Percentiles rank a stretch among this genome's conserved stretches.
Evolutionary conservation across 2,888 invertebrate species (phyloP).

Genomic region (Dynastes maya): DNA sequence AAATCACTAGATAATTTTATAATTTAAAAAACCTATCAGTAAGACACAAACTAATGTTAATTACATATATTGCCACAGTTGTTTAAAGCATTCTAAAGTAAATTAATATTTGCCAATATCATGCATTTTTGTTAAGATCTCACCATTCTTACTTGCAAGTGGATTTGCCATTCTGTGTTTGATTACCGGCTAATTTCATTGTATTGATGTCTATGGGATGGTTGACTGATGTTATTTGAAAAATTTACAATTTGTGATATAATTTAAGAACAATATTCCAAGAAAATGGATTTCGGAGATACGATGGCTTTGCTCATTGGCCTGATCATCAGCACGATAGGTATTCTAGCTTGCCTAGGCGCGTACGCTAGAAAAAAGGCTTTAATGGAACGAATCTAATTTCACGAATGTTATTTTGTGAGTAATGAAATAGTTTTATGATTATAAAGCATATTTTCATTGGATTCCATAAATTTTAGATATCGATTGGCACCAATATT

Average conservation of each 20-base stretch:
- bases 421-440: not conserved
- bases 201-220: not conserved
- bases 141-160: not conserved
- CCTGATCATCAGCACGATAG: constrained; percentile 74
- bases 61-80: no score
- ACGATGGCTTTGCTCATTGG: constrained; percentile 79
- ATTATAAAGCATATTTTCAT: no score
- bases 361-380: constrained; percentile 79
- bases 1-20: not conserved
- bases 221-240: not conserved
- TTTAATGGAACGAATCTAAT: constrained; percentile 63
- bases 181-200: not conserved
- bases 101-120: no score
- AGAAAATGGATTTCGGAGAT: constrained; percentile 76
- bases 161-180: not conserved
- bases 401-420: constrained; percentile 4
- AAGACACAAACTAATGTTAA: no score
- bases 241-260: constrained; percentile 4
- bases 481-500: no score
- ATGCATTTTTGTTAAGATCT: no score
- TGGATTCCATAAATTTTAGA: no score
- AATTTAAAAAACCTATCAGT: not conserved
- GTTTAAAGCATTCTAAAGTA: no score
- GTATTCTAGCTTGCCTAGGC: constrained; percentile 80
- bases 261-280: not conserved